Percentiles rank a stretch among this genome's conserved stretches.
phyloP scores from a whole-genome alignment of 2,797 vertebrate genomes.

The Danio jaintianensis region DNA sequence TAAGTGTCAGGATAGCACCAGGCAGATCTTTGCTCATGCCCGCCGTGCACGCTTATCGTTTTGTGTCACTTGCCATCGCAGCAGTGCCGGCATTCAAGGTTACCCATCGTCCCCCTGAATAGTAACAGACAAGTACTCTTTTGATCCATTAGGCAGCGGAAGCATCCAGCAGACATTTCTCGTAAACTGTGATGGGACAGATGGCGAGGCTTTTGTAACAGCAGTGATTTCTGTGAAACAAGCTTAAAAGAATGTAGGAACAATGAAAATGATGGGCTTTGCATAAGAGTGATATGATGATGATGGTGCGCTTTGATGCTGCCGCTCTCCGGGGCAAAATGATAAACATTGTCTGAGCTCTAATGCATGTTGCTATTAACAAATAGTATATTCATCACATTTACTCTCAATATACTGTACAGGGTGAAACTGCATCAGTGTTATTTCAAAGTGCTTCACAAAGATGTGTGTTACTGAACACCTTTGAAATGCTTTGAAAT shows the following conservation, averaged over 20 bases:
- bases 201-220: conserved; percentile 33
- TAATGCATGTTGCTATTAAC: background rate
- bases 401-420: background rate
- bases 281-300: conserved; percentile 15
- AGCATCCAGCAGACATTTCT: conserved; percentile 35
- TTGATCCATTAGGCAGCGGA: conserved; percentile 47
- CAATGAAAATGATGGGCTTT: conserved; percentile 13
- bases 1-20: background rate
- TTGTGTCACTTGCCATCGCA: conserved; percentile 21
- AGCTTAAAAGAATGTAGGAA: conserved; percentile 24
- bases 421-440: background rate
- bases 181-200: conserved; percentile 35
- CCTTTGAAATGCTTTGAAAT: too few species aligned
- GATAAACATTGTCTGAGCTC: background rate
- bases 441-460: too few species aligned
- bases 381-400: background rate
- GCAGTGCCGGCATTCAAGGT: conserved; percentile 27
- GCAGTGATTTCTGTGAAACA: conserved; percentile 20
- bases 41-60: background rate
- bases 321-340: background rate
- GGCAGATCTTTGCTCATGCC: conserved; percentile 35
- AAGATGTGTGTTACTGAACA: too few species aligned
- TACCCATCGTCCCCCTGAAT: conserved; percentile 15
- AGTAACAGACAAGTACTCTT: conserved; percentile 38
- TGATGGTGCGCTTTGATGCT: conserved; percentile 13